phyloP scores from a whole-genome alignment of 2,888 invertebrate species.

The Busseola fusca region DNA sequence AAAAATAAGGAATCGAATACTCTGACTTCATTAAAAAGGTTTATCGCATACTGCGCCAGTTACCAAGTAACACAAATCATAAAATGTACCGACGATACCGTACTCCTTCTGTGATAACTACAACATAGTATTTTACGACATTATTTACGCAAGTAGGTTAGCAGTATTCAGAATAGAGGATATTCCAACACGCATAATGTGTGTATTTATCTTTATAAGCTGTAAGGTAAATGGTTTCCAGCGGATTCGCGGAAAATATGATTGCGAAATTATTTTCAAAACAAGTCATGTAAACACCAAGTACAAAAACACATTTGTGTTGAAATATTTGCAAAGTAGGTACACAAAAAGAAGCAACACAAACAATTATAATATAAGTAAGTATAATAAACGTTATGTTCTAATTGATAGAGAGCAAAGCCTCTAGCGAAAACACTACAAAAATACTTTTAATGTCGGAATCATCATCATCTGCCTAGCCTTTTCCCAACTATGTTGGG shows the following conservation, averaged over 20 bases:
- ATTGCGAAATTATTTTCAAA: no score
- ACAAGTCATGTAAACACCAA: no score
- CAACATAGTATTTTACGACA: constrained; percentile 42
- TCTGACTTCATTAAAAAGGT: background rate
- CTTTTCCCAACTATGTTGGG: no score
- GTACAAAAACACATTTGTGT: no score
- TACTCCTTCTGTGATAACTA: constrained; percentile 3
- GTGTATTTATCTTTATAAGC: constrained; percentile 12
- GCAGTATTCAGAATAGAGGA: constrained; percentile 15
- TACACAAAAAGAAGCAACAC: no score
- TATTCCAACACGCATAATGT: constrained; percentile 1
- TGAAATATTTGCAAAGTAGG: no score
- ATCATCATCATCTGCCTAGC: no score
- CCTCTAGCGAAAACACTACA: no score
- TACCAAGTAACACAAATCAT: background rate
- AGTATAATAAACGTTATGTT: no score
- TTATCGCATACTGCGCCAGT: background rate
- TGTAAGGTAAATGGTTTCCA: constrained; percentile 1
- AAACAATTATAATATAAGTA: no score
- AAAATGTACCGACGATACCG: background rate
- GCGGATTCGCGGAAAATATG: background rate
- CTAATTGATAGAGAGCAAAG: no score
- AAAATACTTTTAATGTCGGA: no score
- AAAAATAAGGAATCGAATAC: background rate
- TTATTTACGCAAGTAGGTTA: constrained; percentile 26